phyloP scores from a whole-genome alignment of 2,113 vertebrate genomes.

The Propithecus coquereli region DNA sequence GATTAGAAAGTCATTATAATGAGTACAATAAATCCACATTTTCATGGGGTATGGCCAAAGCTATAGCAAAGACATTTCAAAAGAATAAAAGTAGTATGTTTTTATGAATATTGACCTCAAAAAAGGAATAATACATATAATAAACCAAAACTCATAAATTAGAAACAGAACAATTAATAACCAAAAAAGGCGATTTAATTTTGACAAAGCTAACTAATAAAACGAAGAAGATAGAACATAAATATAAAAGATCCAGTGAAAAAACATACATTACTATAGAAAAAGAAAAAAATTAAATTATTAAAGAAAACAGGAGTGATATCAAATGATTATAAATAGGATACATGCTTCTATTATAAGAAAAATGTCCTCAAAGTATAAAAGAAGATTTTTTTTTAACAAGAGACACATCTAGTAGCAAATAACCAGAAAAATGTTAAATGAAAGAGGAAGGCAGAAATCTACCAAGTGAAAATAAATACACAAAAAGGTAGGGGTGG shows the following conservation, averaged over 20 bases:
- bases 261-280: neutral
- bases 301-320: neutral
- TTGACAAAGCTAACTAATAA: neutral
- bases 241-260: neutral
- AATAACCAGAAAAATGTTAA: neutral
- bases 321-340: neutral
- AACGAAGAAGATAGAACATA: neutral
- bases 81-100: neutral
- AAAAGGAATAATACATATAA: neutral
- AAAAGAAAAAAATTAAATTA: neutral
- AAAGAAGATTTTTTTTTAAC: neutral
- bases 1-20: neutral
- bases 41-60: neutral
- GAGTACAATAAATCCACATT: neutral
- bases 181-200: slow-evolving; percentile 3
- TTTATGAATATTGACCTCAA: neutral
- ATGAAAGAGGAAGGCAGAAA: neutral
- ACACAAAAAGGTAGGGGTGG: neutral
- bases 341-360: neutral
- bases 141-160: neutral
- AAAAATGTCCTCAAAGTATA: neutral
- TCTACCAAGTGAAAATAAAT: neutral
- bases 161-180: neutral
- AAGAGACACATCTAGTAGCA: neutral
- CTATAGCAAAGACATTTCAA: neutral